Evolutionary conservation across 1,140 invertebrate species (phyloP), one percentile per base, ranked within the genome.

Genomic region (Phortica variegata): DNA sequence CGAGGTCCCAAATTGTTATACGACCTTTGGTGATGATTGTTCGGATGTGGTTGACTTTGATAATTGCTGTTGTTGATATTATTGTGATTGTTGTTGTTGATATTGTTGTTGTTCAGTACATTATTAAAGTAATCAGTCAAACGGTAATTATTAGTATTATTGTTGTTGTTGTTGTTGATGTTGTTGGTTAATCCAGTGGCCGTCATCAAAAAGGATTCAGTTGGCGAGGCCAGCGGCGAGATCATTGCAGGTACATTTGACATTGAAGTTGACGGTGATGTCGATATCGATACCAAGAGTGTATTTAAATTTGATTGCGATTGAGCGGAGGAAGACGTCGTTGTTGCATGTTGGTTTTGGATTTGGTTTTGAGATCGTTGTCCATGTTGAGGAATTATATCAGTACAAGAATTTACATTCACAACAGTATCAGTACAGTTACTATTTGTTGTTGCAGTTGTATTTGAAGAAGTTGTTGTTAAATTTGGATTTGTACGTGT

Each of bases 401-500:
- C 70, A 63, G 65, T 73, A 73, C 70, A 73, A 73, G 70, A 73
- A 73, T 73, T 73, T 61, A 73, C 70, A 73, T 73, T 73, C 70
- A 73, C 70, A 73, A 73, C 70, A 53, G 38, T 37, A 70, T 65
- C 62, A 73, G 62, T 65, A 60, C 53, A 42, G 55, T 60, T 68
- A 73, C 65, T 70, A 70, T 61, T 73, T 73, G 65, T 73, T 66
- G 70, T 73, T 73, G 70, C 56, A 62, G 60, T 72, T 38, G 36
- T 13, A 61, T 70, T 69, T 49, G 70, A 58, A 61, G 54, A 70
- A 63, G 62, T 73, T 70, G 70, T 69, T 54, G 54, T 73, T 73
- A 57, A 70, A 69, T 69, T 69, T 69, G 61, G 71, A 69, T 65
- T 69, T 54, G 65, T 60, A 56, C 58, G 61, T 73, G 70, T 73